Percentiles rank a stretch among this genome's conserved stretches.
Conservation (phyloP, 2,888 invertebrate genomes). For the Mongoloraphidia duomilia region DNA sequence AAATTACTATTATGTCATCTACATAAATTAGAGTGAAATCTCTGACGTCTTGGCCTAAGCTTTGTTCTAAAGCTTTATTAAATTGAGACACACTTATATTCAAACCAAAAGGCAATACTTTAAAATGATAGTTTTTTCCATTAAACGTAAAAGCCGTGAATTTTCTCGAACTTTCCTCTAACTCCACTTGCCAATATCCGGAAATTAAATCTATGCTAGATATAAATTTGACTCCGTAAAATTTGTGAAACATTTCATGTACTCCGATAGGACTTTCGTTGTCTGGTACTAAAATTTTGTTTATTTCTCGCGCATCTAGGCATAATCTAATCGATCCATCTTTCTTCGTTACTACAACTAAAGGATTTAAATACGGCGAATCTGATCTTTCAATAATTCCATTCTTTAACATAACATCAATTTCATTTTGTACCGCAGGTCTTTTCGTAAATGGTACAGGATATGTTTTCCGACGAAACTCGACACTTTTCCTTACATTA, state of each 20-base stretch:
- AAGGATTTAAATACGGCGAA: conserved; percentile 1
- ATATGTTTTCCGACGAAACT: no score
- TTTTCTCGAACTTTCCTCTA: neutral
- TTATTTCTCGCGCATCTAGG: conserved; percentile 3
- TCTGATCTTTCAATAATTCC: conserved; percentile 1
- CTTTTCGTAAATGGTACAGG: neutral
- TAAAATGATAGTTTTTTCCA: conserved; percentile 3
- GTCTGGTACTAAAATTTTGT: neutral
- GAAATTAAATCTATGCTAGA: conserved; percentile 3
- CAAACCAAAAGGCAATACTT: conserved; percentile 6
- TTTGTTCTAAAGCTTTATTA: neutral
- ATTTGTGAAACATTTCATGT: no score
- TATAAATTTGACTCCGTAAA: neutral
- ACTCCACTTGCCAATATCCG: conserved; percentile 3
- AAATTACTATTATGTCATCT: neutral
- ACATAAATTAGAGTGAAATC: neutral
- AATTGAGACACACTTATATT: conserved; percentile 2
- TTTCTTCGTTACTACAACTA: conserved; percentile 3
- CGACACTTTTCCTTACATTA: no score
- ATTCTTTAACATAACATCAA: neutral
- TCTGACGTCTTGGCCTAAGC: neutral
- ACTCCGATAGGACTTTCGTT: no score
- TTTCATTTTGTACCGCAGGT: neutral
- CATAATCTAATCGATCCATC: conserved; percentile 2
- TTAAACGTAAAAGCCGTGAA: conserved; percentile 4